Evolutionary conservation across 2,888 invertebrate genomes (phyloP).

Genomic region (Xestia rhomboidea): DNA sequence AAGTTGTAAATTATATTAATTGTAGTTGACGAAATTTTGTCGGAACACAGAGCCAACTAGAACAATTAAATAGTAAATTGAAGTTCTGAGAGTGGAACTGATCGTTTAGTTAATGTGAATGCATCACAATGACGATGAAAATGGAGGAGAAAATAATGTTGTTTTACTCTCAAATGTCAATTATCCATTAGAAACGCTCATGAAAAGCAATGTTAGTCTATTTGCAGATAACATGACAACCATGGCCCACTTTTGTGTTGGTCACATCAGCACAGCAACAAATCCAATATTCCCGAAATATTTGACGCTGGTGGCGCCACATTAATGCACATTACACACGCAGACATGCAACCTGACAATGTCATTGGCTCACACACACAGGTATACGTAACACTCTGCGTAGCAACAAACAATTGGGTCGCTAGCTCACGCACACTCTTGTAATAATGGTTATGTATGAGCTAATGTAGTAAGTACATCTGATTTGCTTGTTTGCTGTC

Average conservation of each 20-base stretch:
- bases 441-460: slow-evolving; percentile 43
- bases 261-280: slow-evolving; percentile 25
- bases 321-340: slow-evolving; percentile 40
- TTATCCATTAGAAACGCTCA: slow-evolving; percentile 39
- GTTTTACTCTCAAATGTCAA: slow-evolving; percentile 21
- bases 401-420: slow-evolving; percentile 61
- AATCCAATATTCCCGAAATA: slow-evolving; percentile 55
- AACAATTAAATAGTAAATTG: slow-evolving; percentile 43
- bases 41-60: slow-evolving; percentile 28
- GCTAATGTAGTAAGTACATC: slow-evolving; percentile 53
- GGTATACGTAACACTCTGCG: slow-evolving; percentile 23
- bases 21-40: slow-evolving; percentile 36
- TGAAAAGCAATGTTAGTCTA: slow-evolving; percentile 13
- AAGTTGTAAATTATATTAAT: slow-evolving; percentile 50
- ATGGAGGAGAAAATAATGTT: slow-evolving; percentile 12
- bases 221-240: slow-evolving; percentile 32
- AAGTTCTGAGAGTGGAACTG: slow-evolving; percentile 18
- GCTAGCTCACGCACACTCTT: slow-evolving; percentile 42
- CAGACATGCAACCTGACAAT: slow-evolving; percentile 36
- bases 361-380: slow-evolving; percentile 48
- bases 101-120: not conserved
- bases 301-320: slow-evolving; percentile 36
- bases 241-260: slow-evolving; percentile 48
- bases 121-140: slow-evolving; percentile 4
- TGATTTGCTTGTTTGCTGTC: slow-evolving; percentile 57